A percentile compares a stretch with the other conserved stretches of the same genome.
Evolutionary conservation across 2,797 vertebrate genomes (phyloP).

Genomic region (Gymnoscopelus microlampas): DNA sequence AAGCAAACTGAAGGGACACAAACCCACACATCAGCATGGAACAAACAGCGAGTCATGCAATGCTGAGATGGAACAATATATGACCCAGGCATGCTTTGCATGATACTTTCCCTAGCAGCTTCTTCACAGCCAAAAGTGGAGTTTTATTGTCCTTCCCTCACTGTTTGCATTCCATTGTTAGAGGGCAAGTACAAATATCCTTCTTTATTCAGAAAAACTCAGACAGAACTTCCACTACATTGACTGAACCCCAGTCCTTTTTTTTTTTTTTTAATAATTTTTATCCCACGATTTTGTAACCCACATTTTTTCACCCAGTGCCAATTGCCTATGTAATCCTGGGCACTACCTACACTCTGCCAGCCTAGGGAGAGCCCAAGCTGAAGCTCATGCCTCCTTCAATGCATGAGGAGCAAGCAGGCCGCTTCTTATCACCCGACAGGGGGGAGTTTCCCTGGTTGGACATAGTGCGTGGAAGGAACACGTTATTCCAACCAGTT

Average conservation of each 20-base stretch:
- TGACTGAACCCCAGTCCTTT: slow-evolving; percentile 61
- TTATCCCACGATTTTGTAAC: too few relatives aligned
- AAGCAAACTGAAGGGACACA: slow-evolving; percentile 71
- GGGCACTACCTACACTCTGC: too few relatives aligned
- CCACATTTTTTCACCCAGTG: too few relatives aligned
- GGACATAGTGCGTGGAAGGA: too few relatives aligned
- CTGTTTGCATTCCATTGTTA: slow-evolving; percentile 81
- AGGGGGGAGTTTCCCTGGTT: too few relatives aligned
- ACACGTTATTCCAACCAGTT: too few relatives aligned
- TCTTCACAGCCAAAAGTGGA: slow-evolving; percentile 68
- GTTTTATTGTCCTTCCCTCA: slow-evolving; percentile 72
- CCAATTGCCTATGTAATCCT: too few relatives aligned
- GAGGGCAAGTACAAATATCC: slow-evolving; percentile 78
- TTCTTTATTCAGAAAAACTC: slow-evolving; percentile 64
- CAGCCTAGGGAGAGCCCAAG: too few relatives aligned
- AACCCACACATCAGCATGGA: slow-evolving; percentile 74
- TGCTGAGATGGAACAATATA: slow-evolving; percentile 71
- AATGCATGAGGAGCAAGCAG: too few relatives aligned
- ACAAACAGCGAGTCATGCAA: slow-evolving; percentile 67
- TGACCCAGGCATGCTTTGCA: slow-evolving; percentile 74
- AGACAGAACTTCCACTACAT: slow-evolving; percentile 51
- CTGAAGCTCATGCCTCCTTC: too few relatives aligned
- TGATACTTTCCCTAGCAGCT: slow-evolving; percentile 82
- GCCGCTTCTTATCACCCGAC: too few relatives aligned
- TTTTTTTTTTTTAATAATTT: too few relatives aligned